Conservation (phyloP, 2,888 invertebrate species). For the Deilephila elpenor region DNA sequence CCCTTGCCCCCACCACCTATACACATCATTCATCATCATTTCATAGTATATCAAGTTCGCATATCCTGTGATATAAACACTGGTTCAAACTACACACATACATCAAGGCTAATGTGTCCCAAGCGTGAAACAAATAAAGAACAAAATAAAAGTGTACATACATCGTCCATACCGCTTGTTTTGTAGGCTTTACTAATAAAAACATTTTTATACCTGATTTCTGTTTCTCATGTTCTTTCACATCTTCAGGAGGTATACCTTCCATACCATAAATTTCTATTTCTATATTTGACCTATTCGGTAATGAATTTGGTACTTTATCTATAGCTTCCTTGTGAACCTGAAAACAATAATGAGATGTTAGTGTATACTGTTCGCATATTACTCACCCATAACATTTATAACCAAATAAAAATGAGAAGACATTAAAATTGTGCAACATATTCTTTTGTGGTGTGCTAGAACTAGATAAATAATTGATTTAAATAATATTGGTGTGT, state of each 20-base stretch:
- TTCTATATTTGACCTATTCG: constrained; percentile 98
- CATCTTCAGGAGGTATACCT: constrained; percentile 98
- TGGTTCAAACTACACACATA: constrained; percentile 70
- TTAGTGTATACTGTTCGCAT: constrained; percentile 27
- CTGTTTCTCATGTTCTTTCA: constrained; percentile 96
- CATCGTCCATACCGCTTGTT: constrained; percentile 55
- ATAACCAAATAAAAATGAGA: constrained; percentile 1
- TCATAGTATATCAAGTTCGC: not conserved
- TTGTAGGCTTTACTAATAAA: constrained; percentile 37
- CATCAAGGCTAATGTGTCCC: constrained; percentile 64
- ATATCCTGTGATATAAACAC: constrained; percentile 31
- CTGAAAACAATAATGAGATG: constrained; percentile 74
- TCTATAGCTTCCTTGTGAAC: constrained; percentile 99
- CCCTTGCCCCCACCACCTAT: constrained; percentile 87
- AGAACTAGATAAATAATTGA: not conserved
- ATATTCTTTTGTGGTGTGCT: not conserved
- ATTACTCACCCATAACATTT: constrained; percentile 26
- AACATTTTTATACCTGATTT: constrained; percentile 86
- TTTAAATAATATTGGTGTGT: not conserved
- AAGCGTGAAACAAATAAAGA: constrained; percentile 60
- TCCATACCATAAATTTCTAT: constrained; percentile 99
- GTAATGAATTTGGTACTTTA: constrained; percentile 99
- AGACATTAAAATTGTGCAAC: not conserved
- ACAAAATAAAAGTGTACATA: constrained; percentile 69
- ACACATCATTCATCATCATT: constrained; percentile 41